A percentile compares a stretch with the other conserved stretches of the same genome.
phyloP scores from a whole-genome alignment of 2,888 invertebrate species.

The Plusia festucae region DNA sequence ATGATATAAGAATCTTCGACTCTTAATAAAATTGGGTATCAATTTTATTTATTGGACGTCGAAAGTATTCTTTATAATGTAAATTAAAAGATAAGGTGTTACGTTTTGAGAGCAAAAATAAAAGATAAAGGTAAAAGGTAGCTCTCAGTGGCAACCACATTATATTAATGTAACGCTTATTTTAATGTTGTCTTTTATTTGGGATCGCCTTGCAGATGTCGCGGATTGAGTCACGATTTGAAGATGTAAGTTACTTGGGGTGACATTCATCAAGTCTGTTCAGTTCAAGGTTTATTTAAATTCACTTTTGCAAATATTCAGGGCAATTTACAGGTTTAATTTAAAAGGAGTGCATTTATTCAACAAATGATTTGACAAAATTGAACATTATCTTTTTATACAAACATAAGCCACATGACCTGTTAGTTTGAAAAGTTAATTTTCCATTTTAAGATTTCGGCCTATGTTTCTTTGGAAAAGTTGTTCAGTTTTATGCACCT shows the following conservation, averaged over 20 bases:
- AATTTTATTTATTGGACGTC: neutral
- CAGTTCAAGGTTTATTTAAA: neutral
- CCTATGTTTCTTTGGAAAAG: too few relatives aligned
- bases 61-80: neutral
- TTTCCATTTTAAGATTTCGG: too few relatives aligned
- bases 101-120: neutral
- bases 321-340: neutral
- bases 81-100: constrained; percentile 3
- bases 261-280: neutral
- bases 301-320: neutral
- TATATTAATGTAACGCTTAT: neutral
- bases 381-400: too few relatives aligned
- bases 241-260: neutral
- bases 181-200: neutral
- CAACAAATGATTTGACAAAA: too few relatives aligned
- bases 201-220: neutral
- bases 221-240: neutral
- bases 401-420: too few relatives aligned
- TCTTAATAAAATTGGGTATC: neutral
- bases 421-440: too few relatives aligned
- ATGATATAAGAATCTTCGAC: too few relatives aligned
- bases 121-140: neutral
- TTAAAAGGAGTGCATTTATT: too few relatives aligned
- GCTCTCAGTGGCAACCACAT: neutral
- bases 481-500: too few relatives aligned